phyloP scores from a whole-genome alignment of 2,113 vertebrate species.

The Gorsachius goisagi region DNA sequence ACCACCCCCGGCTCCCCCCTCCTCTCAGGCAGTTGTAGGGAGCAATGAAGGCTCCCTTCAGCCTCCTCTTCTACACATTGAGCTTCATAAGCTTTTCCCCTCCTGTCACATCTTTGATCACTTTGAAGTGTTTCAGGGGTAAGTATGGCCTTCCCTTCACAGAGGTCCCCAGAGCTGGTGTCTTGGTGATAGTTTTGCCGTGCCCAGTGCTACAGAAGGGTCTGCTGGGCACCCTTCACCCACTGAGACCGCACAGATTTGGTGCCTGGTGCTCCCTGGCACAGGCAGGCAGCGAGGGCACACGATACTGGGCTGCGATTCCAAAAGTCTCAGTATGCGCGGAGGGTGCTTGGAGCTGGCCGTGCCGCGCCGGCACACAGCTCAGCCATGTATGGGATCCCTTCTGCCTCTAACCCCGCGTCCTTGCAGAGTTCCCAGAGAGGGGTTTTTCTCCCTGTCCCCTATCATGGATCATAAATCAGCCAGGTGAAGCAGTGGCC shows the following conservation, averaged over 20 bases:
- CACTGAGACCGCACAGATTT: neutral
- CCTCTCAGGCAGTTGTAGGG: too few relatives aligned
- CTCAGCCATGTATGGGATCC: fast-evolving
- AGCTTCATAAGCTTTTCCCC: neutral
- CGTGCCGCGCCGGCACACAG: neutral
- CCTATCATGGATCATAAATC: neutral
- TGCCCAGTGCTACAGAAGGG: neutral
- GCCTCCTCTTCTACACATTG: too few relatives aligned
- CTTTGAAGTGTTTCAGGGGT: neutral
- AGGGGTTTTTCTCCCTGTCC: neutral
- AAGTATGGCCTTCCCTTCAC: neutral
- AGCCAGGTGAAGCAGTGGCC: neutral
- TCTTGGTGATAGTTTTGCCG: neutral
- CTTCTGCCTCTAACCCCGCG: neutral
- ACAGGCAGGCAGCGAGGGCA: fast-evolving
- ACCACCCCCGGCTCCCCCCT: too few relatives aligned
- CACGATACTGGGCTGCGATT: neutral
- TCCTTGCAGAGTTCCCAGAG: neutral
- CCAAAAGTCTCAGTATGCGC: fast-evolving
- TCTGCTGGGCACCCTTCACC: neutral
- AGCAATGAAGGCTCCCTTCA: too few relatives aligned
- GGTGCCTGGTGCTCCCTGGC: neutral
- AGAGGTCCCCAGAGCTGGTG: neutral
- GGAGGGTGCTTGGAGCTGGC: neutral
- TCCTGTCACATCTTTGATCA: neutral